A percentile compares a stretch with the other conserved stretches of the same genome.
phyloP scores from a whole-genome alignment of 2,797 vertebrate species.

The Crotalus adamanteus region DNA sequence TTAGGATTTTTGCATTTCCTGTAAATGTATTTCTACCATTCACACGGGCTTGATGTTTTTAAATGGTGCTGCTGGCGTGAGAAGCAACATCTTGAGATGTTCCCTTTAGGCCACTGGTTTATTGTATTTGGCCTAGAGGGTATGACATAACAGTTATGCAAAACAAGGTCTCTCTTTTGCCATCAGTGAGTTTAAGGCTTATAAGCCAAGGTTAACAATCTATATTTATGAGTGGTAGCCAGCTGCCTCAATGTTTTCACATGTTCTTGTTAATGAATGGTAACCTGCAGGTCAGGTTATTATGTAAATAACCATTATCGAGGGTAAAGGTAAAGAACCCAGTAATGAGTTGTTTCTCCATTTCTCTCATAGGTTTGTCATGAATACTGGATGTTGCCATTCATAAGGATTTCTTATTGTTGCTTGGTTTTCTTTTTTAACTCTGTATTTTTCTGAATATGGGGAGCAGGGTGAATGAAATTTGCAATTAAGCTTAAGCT shows the following conservation, averaged over 20 bases:
- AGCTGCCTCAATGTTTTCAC: conserved; percentile 74
- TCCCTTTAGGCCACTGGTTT: conserved; percentile 22
- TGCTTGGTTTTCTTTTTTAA: background rate
- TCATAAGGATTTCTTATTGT: conserved; percentile 45
- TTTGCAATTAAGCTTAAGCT: conserved; percentile 53
- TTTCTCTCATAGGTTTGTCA: conserved; percentile 62
- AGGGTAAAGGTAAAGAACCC: conserved; percentile 77
- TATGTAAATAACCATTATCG: conserved; percentile 82
- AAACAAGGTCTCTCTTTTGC: conserved; percentile 37
- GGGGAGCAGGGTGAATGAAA: conserved; percentile 53
- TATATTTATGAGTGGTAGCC: conserved; percentile 71
- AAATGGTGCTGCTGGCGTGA: background rate
- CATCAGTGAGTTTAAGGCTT: conserved; percentile 62
- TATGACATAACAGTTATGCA: conserved; percentile 50
- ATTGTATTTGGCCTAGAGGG: conserved; percentile 34
- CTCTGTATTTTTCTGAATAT: conserved; percentile 48
- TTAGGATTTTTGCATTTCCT: background rate
- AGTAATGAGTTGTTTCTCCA: conserved; percentile 72
- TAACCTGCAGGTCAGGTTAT: conserved; percentile 80
- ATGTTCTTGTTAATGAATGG: conserved; percentile 82
- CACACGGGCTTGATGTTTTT: background rate
- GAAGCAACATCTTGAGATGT: background rate
- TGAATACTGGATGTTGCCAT: conserved; percentile 65
- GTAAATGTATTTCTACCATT: background rate
- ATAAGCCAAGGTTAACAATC: conserved; percentile 68